phyloP scores from a whole-genome alignment of 1,140 invertebrate species.

The Formica selysi region DNA sequence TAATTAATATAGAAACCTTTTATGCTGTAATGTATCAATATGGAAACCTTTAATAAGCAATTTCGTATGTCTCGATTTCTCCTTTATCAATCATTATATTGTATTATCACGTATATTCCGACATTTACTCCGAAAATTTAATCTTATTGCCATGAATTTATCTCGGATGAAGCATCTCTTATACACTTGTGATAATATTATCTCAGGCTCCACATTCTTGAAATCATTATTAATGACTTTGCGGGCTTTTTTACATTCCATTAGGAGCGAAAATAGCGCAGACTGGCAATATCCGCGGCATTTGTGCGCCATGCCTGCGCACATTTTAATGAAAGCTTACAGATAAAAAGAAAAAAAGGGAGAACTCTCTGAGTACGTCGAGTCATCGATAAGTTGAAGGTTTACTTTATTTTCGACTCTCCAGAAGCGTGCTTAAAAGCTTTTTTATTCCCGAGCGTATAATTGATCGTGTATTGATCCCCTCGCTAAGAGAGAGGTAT shows the following conservation, averaged over 20 bases:
- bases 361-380: not conserved
- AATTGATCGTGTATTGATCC: slow-evolving; percentile 52
- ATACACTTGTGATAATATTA: slow-evolving; percentile 60
- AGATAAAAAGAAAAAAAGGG: slow-evolving; percentile 12
- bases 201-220: slow-evolving; percentile 12
- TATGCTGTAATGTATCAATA: not conserved
- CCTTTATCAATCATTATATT: not conserved
- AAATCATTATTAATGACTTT: slow-evolving; percentile 59
- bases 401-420: slow-evolving; percentile 36
- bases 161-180: slow-evolving; percentile 10
- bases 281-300: slow-evolving; percentile 25
- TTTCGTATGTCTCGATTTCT: not conserved
- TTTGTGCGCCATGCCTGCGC: slow-evolving; percentile 30
- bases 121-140: not conserved
- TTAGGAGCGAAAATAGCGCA: slow-evolving; percentile 47
- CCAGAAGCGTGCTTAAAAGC: slow-evolving; percentile 47
- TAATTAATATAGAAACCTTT: slow-evolving; percentile 22
- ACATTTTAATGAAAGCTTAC: slow-evolving; percentile 53
- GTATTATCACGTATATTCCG: not conserved
- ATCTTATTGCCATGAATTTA: slow-evolving; percentile 9
- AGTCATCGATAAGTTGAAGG: slow-evolving; percentile 31
- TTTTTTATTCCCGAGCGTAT: slow-evolving; percentile 44
- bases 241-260: slow-evolving; percentile 9
- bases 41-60: not conserved
- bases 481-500: not conserved